A percentile compares a stretch with the other conserved stretches of the same genome.
Evolutionary conservation across 2,888 invertebrate genomes (phyloP).

Genomic region (Drosophila suboccidentalis): DNA sequence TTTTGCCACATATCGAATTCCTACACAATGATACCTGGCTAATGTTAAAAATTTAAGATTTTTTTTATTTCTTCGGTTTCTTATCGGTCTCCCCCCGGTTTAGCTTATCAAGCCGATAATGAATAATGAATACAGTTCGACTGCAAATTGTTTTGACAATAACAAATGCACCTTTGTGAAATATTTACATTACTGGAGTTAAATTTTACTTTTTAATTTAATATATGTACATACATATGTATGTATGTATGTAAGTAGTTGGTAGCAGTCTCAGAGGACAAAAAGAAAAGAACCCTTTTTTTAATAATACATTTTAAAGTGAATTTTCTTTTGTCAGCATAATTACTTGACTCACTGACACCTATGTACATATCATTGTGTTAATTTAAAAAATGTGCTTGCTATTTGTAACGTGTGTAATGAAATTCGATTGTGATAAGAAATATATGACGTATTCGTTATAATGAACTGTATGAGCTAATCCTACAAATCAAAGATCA

Average conservation of each 20-base stretch:
- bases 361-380: neutral
- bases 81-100: slow-evolving; percentile 24
- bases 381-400: neutral
- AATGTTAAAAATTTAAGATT: slow-evolving; percentile 25
- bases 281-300: no score
- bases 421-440: slow-evolving; percentile 8
- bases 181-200: no score
- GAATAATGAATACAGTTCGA: neutral
- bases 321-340: neutral
- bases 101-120: slow-evolving; percentile 41
- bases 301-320: no score
- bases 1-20: slow-evolving; percentile 5
- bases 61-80: slow-evolving; percentile 13
- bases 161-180: no score
- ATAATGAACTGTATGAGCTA: slow-evolving; percentile 28
- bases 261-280: no score
- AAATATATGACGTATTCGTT: slow-evolving; percentile 13
- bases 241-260: no score
- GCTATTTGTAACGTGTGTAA: slow-evolving; percentile 2
- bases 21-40: neutral
- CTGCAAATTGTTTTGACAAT: neutral
- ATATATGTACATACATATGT: no score
- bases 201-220: no score
- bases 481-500: slow-evolving; percentile 40
- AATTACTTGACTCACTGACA: neutral